Base-by-base conservation (phyloP, 1,140 invertebrate genomes). In the Drosophila pallidifrons region DNA sequence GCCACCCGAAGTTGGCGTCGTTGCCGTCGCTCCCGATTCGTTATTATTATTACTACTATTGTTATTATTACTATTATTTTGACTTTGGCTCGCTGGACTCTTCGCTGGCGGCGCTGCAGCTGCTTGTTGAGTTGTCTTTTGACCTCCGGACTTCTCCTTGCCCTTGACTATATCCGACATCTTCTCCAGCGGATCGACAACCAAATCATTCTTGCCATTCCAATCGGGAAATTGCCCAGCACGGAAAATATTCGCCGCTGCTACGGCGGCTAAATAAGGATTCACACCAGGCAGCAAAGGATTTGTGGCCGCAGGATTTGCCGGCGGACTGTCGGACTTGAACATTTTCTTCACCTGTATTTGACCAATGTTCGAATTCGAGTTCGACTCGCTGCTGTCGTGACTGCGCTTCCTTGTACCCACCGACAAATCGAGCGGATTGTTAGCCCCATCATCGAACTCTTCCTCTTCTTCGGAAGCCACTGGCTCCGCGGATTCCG, bases 121-220 rank as follows among this genome's bases (percentile, higher is more conserved):
- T 8, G 68, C 6, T 10, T 66, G 71, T 15, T 73, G 63, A 8
- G 85, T 75, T 20, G 83, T 38, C 57, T 82, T 82, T 10, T 38
- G 35, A 7, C 46, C 59, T 16, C 63, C 96, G 96, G 32, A n/a
- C 28, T 87, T 86, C 15, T 82, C 79, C 63, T 85, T 89, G 49
- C 91, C 87, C 65, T 92, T 92, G 0, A 92, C 91, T 35, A 98
- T 93, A 82, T 98, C 97, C 73, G 96, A 97, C 97, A 98, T 98
- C 88, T 98, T 97, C 86, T 98, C 97, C 15, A 98, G 91, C 0
- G 97, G 96, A 91, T 98, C 97, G 77, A 96, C 95, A 0, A 95
- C 94, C 13, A 96, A 94, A 85, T 97, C 96, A 73, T 95, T 93
- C 93, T 97, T 97, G 35, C 96, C 96, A 88, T 97, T 97, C 96